Percentiles rank a stretch among this genome's conserved stretches.
Conservation (phyloP, 1,140 invertebrate species). For the Listronotus oregonensis region DNA sequence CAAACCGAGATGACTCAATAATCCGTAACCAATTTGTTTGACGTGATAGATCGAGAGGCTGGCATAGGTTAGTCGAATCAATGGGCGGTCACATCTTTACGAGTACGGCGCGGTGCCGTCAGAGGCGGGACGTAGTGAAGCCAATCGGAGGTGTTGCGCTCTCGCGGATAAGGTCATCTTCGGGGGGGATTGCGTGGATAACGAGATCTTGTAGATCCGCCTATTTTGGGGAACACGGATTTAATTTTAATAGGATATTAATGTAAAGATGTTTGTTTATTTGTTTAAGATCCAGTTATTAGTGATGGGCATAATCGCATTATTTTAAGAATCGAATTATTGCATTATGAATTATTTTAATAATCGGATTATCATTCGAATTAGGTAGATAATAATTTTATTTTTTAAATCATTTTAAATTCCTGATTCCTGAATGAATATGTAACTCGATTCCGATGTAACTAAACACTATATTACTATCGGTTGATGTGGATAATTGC, state of each 20-base stretch:
- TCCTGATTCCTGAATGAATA: too few species aligned
- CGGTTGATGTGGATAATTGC: too few species aligned
- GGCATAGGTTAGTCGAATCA: constrained; percentile 22
- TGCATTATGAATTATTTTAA: too few species aligned
- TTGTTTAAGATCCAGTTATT: too few species aligned
- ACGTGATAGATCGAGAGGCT: constrained; percentile 12
- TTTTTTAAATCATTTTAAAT: too few species aligned
- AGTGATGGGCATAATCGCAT: too few species aligned
- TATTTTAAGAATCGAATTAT: too few species aligned
- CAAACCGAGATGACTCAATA: constrained; percentile 15
- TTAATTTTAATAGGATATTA: not conserved
- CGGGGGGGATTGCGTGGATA: not conserved
- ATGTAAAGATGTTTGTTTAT: too few species aligned
- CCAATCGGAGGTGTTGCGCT: constrained; percentile 18
- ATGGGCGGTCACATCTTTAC: constrained; percentile 24
- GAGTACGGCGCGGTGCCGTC: constrained; percentile 18
- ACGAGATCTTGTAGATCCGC: not conserved
- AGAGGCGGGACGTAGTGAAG: constrained; percentile 14
- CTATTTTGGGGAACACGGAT: constrained; percentile 13
- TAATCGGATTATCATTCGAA: too few species aligned
- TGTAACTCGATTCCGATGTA: too few species aligned
- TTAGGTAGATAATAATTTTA: too few species aligned
- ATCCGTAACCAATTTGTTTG: constrained; percentile 18
- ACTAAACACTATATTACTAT: too few species aligned
- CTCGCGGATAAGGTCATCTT: constrained; percentile 16